Base-by-base conservation (phyloP, 1,140 invertebrate genomes). In the Goniozus legneri region DNA sequence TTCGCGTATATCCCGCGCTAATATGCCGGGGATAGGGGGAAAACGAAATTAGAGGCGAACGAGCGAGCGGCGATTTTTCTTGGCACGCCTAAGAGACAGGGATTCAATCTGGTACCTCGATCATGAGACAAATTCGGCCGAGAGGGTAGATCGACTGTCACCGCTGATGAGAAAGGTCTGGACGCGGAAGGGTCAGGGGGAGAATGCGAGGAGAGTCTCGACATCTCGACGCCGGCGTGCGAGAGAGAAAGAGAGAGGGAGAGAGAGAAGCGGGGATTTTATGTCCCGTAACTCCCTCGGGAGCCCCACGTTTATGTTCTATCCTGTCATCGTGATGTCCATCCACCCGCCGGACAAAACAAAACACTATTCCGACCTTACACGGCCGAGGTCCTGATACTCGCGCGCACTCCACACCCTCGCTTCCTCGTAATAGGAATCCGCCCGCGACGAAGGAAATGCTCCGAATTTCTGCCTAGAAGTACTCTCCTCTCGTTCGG, bases 201-300 rank as follows among this genome's bases (percentile, higher is more conserved):
- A 16, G 50, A 38, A 35, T 27, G 24, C 4, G 24, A 27, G 56
- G 54, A 34, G 60, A 69, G 49, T 57, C 57, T 58, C 73, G 71
- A 74, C 68, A 71, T 75, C 65, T 68, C 60, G 70, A 69, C 69
- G 71, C 70, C 71, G 64, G 15, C 44, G 52, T 58, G 55, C n/a
- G n/a, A n/a, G n/a, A n/a, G n/a, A n/a, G n/a, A n/a, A n/a, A n/a
- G 52, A 55, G 52, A 64, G 64, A 61, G 54, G 24, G 52, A 55
- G 52, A 64, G 64, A 61, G 54, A 67, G 62, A 63, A 47, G 54
- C 60, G 54, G 66, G n/a, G 62, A 69, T 72, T 76, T 74, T 74
- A 75, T 74, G 71, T 69, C 62, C 65, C 66, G 67, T 69, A 71
- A 71, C 73, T 73, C 67, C 69, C 69, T 60, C 52, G 64, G 64